These are phyloP conservation scores for Eupleurogrammus muticus DNA, from an alignment of 2,797 vertebrate species.

Conservation along the genomic window DNA sequence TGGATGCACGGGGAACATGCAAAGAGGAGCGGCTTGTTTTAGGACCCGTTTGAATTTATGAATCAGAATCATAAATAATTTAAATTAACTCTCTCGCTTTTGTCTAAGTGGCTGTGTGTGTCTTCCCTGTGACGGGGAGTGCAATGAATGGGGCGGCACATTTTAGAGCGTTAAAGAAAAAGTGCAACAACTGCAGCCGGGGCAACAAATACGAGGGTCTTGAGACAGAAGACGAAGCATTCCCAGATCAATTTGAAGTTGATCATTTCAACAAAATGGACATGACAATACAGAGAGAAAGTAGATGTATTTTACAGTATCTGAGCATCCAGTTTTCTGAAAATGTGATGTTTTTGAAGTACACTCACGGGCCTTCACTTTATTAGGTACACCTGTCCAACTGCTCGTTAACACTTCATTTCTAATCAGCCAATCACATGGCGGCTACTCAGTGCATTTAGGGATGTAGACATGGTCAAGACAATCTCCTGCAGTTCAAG, in stretches of 20 bases:
- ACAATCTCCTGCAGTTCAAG: too few relatives aligned
- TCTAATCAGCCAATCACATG: too few relatives aligned
- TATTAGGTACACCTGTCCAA: too few relatives aligned
- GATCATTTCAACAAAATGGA: neutral
- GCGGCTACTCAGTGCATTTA: too few relatives aligned
- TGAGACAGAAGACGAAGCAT: neutral
- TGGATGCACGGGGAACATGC: neutral
- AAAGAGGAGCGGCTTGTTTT: neutral
- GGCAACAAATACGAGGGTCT: neutral
- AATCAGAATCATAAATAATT: neutral
- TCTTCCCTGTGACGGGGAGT: neutral
- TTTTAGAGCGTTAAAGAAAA: neutral
- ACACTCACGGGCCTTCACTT: too few relatives aligned
- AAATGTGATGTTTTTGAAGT: too few relatives aligned
- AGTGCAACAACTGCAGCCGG: too few relatives aligned
- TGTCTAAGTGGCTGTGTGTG: neutral
- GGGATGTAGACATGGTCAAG: too few relatives aligned
- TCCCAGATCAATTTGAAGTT: neutral
- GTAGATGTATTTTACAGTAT: too few relatives aligned
- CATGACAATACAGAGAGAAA: neutral
- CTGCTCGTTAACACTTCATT: too few relatives aligned
- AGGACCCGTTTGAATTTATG: neutral
- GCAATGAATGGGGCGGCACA: neutral
- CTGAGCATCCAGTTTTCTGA: neutral
- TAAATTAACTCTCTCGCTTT: neutral